Percentiles rank a stretch among this genome's conserved stretches.
These are phyloP conservation scores for Megalurothrips usitatus DNA, from an alignment of 2,888 invertebrate species.

Conservation along the genomic window DNA sequence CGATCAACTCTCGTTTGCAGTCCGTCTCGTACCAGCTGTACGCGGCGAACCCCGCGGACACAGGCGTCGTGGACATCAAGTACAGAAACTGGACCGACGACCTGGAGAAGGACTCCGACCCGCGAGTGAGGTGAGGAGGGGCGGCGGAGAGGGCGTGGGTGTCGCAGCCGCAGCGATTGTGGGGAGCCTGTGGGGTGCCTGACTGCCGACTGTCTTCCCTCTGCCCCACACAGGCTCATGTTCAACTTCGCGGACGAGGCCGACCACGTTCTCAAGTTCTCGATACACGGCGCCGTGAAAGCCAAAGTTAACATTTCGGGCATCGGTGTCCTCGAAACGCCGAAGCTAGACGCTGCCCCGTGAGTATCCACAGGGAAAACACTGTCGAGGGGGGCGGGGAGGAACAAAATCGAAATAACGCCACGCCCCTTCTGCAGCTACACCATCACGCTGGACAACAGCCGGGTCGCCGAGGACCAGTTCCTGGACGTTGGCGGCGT, in stretches of 20 bases:
- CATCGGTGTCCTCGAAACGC: neutral
- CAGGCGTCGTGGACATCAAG: neutral
- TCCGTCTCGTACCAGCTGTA: neutral
- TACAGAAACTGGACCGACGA: neutral
- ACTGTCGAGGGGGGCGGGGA: too few species aligned
- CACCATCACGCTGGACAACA: slow-evolving; percentile 46
- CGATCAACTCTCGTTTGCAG: neutral
- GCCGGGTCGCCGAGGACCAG: slow-evolving; percentile 38
- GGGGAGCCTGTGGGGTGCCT: too few species aligned
- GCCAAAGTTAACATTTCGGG: neutral
- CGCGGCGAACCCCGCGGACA: neutral
- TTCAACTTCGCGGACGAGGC: neutral
- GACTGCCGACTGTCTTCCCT: too few species aligned
- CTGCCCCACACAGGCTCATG: neutral
- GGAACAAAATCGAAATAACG: neutral
- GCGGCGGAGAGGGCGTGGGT: neutral
- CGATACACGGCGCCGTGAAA: neutral
- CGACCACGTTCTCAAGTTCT: neutral
- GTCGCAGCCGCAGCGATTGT: too few species aligned
- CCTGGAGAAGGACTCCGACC: neutral
- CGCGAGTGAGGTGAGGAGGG: neutral
- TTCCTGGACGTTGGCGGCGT: slow-evolving; percentile 59
- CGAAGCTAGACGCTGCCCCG: too few species aligned
- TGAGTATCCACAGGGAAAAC: too few species aligned
- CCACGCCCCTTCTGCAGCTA: slow-evolving; percentile 38